Evolutionary conservation across 2,888 invertebrate genomes (phyloP).

Genomic region (Temnothorax ravouxi): DNA sequence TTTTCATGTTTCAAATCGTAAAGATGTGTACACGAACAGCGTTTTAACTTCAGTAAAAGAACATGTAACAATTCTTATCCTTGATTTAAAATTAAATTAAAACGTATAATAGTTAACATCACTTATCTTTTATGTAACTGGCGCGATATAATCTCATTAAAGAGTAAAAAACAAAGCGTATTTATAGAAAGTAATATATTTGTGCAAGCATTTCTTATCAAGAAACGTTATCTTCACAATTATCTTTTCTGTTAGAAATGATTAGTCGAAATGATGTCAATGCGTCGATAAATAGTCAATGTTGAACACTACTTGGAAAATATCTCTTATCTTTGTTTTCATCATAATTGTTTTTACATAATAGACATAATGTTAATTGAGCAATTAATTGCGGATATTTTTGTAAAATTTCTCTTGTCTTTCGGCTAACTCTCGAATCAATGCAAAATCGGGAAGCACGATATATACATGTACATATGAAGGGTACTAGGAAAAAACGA

Average conservation of each 20-base stretch:
- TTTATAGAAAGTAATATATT: conserved; percentile 1
- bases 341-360: too few species aligned
- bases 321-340: too few species aligned
- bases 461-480: too few species aligned
- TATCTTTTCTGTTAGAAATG: neutral
- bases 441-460: too few species aligned
- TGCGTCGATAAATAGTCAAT: too few species aligned
- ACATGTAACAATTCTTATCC: neutral
- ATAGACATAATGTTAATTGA: neutral
- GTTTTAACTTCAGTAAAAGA: neutral
- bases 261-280: too few species aligned
- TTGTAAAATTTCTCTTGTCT: neutral
- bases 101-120: neutral
- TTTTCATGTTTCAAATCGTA: too few species aligned
- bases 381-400: neutral
- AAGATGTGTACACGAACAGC: too few species aligned
- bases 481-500: too few species aligned
- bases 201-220: neutral
- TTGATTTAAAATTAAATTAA: neutral
- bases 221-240: neutral
- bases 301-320: too few species aligned
- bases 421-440: too few species aligned
- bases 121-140: neutral
- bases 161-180: neutral
- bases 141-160: neutral